phyloP scores from a whole-genome alignment of 2,888 invertebrate species.

The Nephrotoma flavescens region DNA sequence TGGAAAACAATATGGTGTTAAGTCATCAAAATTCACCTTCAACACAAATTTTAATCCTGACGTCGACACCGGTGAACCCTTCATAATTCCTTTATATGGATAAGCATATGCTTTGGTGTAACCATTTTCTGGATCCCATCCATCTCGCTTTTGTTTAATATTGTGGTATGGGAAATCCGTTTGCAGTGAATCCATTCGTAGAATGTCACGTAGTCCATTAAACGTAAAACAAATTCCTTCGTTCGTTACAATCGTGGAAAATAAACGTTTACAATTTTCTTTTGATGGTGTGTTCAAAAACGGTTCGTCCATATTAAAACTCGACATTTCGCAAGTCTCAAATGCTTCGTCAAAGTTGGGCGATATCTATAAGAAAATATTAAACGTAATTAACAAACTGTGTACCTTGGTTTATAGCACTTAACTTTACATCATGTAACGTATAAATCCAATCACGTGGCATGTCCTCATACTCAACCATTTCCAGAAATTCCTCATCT shows the following conservation, averaged over 20 bases:
- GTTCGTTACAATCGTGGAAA: neutral
- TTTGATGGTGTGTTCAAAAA: neutral
- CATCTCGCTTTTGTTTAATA: constrained; percentile 16
- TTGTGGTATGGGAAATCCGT: constrained; percentile 23
- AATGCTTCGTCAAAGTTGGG: neutral
- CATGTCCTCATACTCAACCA: neutral
- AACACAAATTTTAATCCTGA: constrained; percentile 16
- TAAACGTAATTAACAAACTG: neutral
- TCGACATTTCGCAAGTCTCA: neutral
- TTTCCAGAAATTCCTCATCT: neutral
- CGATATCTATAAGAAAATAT: neutral
- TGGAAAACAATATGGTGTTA: neutral
- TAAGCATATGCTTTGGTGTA: neutral
- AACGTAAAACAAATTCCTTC: neutral
- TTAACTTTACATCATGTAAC: neutral
- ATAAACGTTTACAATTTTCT: neutral
- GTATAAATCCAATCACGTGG: neutral
- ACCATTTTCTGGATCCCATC: constrained; percentile 14
- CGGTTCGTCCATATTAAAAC: neutral
- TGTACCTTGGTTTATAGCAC: neutral
- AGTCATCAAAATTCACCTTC: neutral
- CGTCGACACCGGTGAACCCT: neutral
- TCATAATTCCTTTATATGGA: neutral
- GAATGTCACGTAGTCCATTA: neutral
- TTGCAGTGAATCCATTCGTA: neutral